Base-by-base conservation (phyloP, 1,140 invertebrate species). In the Macrosteles quadrilineatus region DNA sequence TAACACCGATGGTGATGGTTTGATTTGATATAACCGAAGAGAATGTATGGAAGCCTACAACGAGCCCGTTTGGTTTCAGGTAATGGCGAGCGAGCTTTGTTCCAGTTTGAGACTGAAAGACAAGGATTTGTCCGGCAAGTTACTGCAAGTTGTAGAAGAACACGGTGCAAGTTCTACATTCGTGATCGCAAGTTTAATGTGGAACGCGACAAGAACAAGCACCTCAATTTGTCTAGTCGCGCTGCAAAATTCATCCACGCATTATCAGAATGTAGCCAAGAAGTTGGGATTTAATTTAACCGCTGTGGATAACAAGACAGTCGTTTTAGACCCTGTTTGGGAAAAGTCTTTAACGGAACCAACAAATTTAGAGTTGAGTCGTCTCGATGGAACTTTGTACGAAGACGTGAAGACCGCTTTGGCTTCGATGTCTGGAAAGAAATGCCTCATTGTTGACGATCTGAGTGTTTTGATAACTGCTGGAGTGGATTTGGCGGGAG, bases 281-380 rank as follows among this genome's bases (percentile, higher is more conserved):
- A 63, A 63, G 31, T 27, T 63, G 17, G 59, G 59, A 31, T 63
- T 63, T 32, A 63, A 63, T 27, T 19, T 63, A 17, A 31, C 27
- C n/a, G 29, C 31, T 11, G 14, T 32, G 9, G 59, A 63, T 11
- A 31, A 1, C 32, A 32, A 32, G n/a, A 30, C 30, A n/a, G 6
- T 31, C 9, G 59, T 63, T 36, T n/a, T 63, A 17, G 59, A 63
- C 12, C 29, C 29, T 19, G 2, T 63, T 11, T 3, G 9, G 1
- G 53, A 57, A 4, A 57, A 25, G 9, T 23, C 3, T 17, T 25
- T 17, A 23, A 25, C 21, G 14, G 27, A 19, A 21, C 29, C 29
- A 14, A 27, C 1, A 6, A 63, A 63, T 19, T 6, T 25, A 3
- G 31, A 63, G 12, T 27, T 63, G n/a, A 17, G 47, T 19, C 14